Evolutionary conservation across 2,797 vertebrate species (phyloP).

Genomic region (Ctenochaetus hawaiiensis): DNA sequence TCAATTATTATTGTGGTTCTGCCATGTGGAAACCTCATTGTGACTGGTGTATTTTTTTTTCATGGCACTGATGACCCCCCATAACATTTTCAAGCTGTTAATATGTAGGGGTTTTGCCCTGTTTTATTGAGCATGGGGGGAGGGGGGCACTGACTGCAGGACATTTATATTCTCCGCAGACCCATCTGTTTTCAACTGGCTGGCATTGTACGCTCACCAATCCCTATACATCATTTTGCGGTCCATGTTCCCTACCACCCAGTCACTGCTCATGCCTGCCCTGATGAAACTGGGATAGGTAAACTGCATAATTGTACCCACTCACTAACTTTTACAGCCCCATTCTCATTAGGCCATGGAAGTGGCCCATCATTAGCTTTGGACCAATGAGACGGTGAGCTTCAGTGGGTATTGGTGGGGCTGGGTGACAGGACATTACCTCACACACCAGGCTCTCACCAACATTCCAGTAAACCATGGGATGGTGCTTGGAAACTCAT

Average conservation of each 20-base stretch:
- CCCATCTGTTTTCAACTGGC: constrained; percentile 70
- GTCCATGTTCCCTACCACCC: constrained; percentile 57
- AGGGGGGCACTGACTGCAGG: constrained; percentile 51
- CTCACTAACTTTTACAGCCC: constrained; percentile 66
- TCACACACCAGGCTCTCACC: constrained; percentile 80
- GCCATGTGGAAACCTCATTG: constrained; percentile 78
- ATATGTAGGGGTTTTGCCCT: constrained; percentile 60
- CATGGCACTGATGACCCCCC: constrained; percentile 60
- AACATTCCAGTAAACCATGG: constrained; percentile 81
- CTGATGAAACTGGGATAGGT: constrained; percentile 65
- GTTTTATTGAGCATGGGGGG: constrained; percentile 62
- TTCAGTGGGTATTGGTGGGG: constrained; percentile 73
- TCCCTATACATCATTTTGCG: constrained; percentile 61
- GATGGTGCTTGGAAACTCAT: constrained; percentile 80
- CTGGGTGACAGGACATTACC: constrained; percentile 83
- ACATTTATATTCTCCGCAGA: constrained; percentile 70
- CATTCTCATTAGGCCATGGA: constrained; percentile 63
- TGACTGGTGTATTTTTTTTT: constrained; percentile 66
- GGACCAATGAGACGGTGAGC: constrained; percentile 66
- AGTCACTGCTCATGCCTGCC: constrained; percentile 42
- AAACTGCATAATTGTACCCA: constrained; percentile 68
- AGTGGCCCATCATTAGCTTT: constrained; percentile 62
- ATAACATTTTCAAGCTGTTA: constrained; percentile 74
- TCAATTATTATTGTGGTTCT: constrained; percentile 80
- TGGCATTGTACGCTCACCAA: constrained; percentile 46